A percentile compares a stretch with the other conserved stretches of the same genome.
Evolutionary conservation across 2,113 vertebrate species (phyloP).

Genomic region (Gasterosteus nipponicus): DNA sequence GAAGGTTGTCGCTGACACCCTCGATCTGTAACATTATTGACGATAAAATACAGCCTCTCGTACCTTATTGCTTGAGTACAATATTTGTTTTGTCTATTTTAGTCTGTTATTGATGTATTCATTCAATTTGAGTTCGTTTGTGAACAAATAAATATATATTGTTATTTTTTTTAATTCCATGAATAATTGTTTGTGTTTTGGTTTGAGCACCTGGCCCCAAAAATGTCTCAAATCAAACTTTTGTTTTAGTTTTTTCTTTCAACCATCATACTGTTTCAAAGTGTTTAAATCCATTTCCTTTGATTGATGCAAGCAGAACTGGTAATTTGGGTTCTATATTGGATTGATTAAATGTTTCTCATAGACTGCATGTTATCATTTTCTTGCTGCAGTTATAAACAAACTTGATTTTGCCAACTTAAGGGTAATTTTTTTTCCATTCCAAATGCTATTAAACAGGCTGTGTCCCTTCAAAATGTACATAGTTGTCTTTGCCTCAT

Average conservation of each 20-base stretch:
- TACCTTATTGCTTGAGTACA: too few species aligned
- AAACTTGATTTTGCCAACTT: constrained; percentile 83
- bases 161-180: constrained; percentile 12
- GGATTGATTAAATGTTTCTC: constrained; percentile 64
- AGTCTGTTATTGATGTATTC: too few species aligned
- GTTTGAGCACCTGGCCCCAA: constrained; percentile 23
- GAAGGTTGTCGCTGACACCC: too few species aligned
- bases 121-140: too few species aligned
- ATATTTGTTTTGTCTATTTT: too few species aligned
- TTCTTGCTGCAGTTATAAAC: constrained; percentile 78
- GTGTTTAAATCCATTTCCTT: constrained; percentile 68
- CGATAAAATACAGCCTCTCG: too few species aligned
- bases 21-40: too few species aligned
- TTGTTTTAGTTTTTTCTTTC: constrained; percentile 38
- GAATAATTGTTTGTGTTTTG: constrained; percentile 57
- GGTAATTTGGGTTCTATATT: constrained; percentile 70
- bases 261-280: constrained; percentile 69
- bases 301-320: constrained; percentile 66
- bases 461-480: constrained; percentile 74
- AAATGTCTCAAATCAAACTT: too few species aligned
- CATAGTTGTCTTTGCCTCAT: constrained; percentile 31
- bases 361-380: constrained; percentile 74
- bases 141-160: too few species aligned
- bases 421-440: constrained; percentile 85
- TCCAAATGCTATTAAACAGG: constrained; percentile 84